These are phyloP conservation scores for Nasonovia ribisnigri DNA, from an alignment of 2,888 invertebrate species.

Conservation along the genomic window DNA sequence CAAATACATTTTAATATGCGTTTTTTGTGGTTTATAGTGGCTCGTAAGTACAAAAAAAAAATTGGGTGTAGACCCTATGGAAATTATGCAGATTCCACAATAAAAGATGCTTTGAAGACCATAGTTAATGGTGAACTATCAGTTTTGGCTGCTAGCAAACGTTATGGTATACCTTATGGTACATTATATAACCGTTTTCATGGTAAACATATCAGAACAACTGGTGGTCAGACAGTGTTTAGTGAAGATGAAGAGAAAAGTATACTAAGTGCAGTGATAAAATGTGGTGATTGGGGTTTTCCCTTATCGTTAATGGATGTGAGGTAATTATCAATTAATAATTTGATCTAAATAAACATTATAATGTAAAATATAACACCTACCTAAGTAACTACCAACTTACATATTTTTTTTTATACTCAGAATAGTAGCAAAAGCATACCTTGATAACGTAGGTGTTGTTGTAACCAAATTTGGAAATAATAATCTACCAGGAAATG, in stretches of 20 bases:
- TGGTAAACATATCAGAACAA: not conserved
- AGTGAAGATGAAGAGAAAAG: not conserved
- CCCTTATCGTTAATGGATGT: not conserved
- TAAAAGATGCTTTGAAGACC: not conserved
- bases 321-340: too few relatives aligned
- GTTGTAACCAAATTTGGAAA: too few relatives aligned
- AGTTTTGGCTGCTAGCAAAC: too few relatives aligned
- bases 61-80: not conserved
- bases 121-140: not conserved
- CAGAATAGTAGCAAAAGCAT: too few relatives aligned
- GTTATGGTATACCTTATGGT: not conserved
- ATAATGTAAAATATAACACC: too few relatives aligned
- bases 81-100: not conserved
- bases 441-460: too few relatives aligned
- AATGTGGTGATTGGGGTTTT: too few relatives aligned
- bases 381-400: too few relatives aligned
- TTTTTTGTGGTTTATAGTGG: not conserved
- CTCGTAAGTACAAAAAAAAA: slow-evolving; percentile 12
- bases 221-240: not conserved
- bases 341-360: too few relatives aligned
- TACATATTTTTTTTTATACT: too few relatives aligned
- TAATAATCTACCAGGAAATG: too few relatives aligned
- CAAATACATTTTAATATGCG: not conserved
- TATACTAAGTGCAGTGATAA: not conserved
- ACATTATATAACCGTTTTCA: not conserved